Conservation (phyloP, 2,888 invertebrate genomes). For the Erebia ligea region DNA sequence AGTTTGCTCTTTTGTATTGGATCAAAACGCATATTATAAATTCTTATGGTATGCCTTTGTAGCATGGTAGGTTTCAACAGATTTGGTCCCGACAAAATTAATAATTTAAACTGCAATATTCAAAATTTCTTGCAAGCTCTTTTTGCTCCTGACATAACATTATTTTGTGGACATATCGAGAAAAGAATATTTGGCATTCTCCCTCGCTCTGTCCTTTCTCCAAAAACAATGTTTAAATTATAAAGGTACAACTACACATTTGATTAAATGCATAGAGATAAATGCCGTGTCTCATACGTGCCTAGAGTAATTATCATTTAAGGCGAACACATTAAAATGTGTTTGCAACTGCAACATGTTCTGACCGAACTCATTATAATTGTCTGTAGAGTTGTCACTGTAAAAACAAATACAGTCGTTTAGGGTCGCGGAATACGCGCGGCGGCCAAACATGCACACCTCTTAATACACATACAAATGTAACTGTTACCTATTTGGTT, state of each 20-base stretch:
- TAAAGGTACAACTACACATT: slow-evolving; percentile 33
- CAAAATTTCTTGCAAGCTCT: background rate
- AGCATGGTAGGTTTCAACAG: background rate
- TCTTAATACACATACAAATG: background rate
- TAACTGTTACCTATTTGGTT: background rate
- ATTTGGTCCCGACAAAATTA: background rate
- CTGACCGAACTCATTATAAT: slow-evolving; percentile 72
- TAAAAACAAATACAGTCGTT: slow-evolving; percentile 81
- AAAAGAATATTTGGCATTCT: background rate
- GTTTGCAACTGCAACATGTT: slow-evolving; percentile 78
- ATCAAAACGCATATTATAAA: background rate
- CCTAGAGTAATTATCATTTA: slow-evolving; percentile 74
- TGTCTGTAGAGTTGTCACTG: slow-evolving; percentile 81
- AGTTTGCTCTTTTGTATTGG: background rate
- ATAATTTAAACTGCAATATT: background rate
- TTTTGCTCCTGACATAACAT: background rate
- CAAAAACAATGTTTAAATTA: slow-evolving; percentile 26
- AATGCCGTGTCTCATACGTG: slow-evolving; percentile 59
- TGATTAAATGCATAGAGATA: slow-evolving; percentile 25
- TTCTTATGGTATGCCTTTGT: background rate
- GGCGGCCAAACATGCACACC: slow-evolving; percentile 53
- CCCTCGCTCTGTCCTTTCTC: slow-evolving; percentile 26
- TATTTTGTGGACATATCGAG: background rate
- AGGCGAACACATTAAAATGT: slow-evolving; percentile 76
- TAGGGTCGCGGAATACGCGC: slow-evolving; percentile 64